These are phyloP conservation scores for Drosophila merina DNA, from an alignment of 2,888 invertebrate species.

Conservation along the genomic window DNA sequence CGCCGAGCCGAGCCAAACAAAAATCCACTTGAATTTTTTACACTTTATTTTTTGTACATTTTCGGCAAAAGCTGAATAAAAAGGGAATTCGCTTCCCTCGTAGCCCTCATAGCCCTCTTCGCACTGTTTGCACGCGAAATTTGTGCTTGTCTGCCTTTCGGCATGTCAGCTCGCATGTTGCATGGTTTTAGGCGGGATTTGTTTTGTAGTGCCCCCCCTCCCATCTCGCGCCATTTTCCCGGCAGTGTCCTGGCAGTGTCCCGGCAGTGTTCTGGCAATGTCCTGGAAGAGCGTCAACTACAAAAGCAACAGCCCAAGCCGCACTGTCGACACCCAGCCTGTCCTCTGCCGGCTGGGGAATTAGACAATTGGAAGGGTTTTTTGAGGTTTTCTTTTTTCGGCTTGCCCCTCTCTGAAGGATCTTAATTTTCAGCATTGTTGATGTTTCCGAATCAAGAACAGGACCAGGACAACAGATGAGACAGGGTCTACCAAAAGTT, in stretches of 20 bases:
- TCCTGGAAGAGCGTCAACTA: constrained; percentile 39
- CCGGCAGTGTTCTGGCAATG: constrained; percentile 4
- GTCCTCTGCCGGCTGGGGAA: constrained; percentile 24
- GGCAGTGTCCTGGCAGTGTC: not conserved
- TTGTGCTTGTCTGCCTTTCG: constrained; percentile 80
- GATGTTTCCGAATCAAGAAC: constrained; percentile 44
- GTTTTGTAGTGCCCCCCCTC: constrained; percentile 51
- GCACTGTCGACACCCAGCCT: constrained; percentile 62
- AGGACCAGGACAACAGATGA: constrained; percentile 17
- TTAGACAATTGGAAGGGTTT: constrained; percentile 40
- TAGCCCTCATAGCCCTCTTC: constrained; percentile 29
- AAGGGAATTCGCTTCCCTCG: constrained; percentile 23
- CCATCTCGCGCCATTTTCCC: constrained; percentile 12
- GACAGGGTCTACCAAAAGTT: not conserved
- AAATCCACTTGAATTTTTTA: constrained; percentile 80
- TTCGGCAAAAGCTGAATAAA: constrained; percentile 50
- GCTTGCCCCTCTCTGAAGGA: constrained; percentile 49
- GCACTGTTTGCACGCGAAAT: constrained; percentile 75
- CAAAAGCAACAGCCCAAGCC: constrained; percentile 57
- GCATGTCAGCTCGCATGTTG: constrained; percentile 81
- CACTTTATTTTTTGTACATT: constrained; percentile 78
- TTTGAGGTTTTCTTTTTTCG: constrained; percentile 9
- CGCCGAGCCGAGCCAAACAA: constrained; percentile 54
- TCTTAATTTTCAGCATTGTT: constrained; percentile 73
- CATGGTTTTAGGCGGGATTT: constrained; percentile 80